Base-by-base conservation (phyloP, 2,113 vertebrate species). In the Cyanistes caeruleus region DNA sequence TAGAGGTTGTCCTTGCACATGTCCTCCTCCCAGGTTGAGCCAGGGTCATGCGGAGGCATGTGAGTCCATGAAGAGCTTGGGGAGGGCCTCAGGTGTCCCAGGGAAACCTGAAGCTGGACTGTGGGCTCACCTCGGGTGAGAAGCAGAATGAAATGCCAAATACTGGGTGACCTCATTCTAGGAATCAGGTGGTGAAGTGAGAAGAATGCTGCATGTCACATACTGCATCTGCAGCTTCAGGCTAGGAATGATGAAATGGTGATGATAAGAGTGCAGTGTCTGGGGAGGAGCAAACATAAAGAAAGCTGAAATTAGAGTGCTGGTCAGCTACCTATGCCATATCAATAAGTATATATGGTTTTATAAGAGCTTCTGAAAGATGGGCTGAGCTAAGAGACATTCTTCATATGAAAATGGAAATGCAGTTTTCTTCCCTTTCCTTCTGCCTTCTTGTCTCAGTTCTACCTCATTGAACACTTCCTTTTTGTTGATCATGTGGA, bases 111-210 rank as follows among this genome's bases (percentile, higher is more conserved):
- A 12, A 43, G 20, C 65, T 79, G 65, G 22, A 19, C 7, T 80
- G 8, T 24, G 31, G 9, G 24, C 11, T 90, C 31, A 18, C 41
- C 15, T 69, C 0, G 0, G 33, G 23, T 55, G 27, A 43, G 37
- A 41, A 69, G 19, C 31, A 44, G 18, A 59, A 52, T 37, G 14
- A 89, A 58, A 53, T 28, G 10, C 37, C 3, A 2, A 31, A 25
- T 2, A 2, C 9, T 22, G 59, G 3, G 6, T 65, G 41, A 52
- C 8, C 13, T 80, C 14, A 2, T 62, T 44, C 53, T 33, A 28
- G 68, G 35, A 62, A 48, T 7, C 18, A 74, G 10, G 7, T 52
- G 9, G 41, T 49, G 41, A 67, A 46, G 23, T 17, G 22, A 74
- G 56, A 43, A 69, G 41, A 77, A 39, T 28, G 46, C n/a, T 70